Percentiles rank a stretch among this genome's conserved stretches.
These are phyloP conservation scores for Lophius americanus DNA, from an alignment of 2,797 vertebrate species.

Conservation along the genomic window DNA sequence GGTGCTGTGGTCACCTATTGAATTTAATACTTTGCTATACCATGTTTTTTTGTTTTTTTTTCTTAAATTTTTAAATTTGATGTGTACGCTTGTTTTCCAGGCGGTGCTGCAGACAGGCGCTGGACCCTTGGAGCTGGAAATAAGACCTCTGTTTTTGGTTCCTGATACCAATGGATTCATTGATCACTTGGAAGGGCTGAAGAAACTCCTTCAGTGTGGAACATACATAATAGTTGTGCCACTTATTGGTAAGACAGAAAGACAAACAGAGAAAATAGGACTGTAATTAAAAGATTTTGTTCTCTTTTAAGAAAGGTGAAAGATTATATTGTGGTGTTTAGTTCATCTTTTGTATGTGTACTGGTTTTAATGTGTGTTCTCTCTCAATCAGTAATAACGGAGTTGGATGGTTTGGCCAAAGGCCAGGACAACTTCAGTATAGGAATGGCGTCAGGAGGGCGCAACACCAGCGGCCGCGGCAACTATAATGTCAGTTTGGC, in stretches of 20 bases:
- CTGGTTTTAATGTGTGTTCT: slow-evolving; percentile 25
- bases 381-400: slow-evolving; percentile 91
- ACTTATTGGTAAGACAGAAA: slow-evolving; percentile 90
- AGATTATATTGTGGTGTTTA: background rate
- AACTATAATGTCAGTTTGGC: slow-evolving; percentile 74
- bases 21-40: background rate
- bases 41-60: slow-evolving; percentile 22
- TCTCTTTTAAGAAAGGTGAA: background rate
- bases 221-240: slow-evolving; percentile 96
- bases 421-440: slow-evolving; percentile 87
- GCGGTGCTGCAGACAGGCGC: slow-evolving; percentile 93
- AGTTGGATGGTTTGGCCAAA: slow-evolving; percentile 95
- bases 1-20: too few species aligned
- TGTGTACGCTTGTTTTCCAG: slow-evolving; percentile 66
- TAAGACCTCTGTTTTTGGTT: slow-evolving; percentile 93
- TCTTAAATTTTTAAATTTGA: too few species aligned
- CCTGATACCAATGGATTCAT: slow-evolving; percentile 99
- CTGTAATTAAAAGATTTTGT: background rate
- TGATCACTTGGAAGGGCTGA: slow-evolving; percentile 91
- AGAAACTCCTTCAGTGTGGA: slow-evolving; percentile 87
- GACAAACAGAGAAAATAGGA: background rate
- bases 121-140: slow-evolving; percentile 94
- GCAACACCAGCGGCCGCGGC: slow-evolving; percentile 41
- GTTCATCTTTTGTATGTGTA: background rate
- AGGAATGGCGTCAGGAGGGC: slow-evolving; percentile 53